Percentiles rank a stretch among this genome's conserved stretches.
These are phyloP conservation scores for Bos indicus DNA, from an alignment of 2,113 vertebrate genomes.

Conservation along the genomic window DNA sequence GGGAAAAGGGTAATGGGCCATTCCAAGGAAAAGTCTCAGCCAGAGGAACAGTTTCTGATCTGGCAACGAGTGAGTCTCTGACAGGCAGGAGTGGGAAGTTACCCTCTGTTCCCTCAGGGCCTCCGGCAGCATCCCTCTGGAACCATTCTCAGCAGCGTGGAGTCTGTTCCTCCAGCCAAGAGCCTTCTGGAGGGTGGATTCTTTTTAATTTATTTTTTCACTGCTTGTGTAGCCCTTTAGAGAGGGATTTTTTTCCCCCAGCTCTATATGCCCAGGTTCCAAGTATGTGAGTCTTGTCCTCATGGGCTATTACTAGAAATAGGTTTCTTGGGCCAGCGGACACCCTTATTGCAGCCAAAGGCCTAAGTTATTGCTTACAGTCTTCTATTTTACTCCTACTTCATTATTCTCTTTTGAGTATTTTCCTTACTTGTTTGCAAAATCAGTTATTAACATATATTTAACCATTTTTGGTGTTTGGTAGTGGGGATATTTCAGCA, in stretches of 20 bases:
- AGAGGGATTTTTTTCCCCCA: rapidly evolving
- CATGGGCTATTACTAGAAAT: not conserved
- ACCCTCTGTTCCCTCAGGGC: not conserved
- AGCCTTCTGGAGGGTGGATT: not conserved
- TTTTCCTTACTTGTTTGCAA: not conserved
- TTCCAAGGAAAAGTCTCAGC: not conserved
- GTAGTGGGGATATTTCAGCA: not conserved
- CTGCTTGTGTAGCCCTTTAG: not conserved
- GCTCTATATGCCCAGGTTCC: not conserved
- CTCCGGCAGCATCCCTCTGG: not conserved
- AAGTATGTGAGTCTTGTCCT: not conserved
- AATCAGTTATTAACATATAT: not conserved
- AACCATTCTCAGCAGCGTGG: not conserved
- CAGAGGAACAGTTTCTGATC: not conserved
- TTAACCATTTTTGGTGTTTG: not conserved
- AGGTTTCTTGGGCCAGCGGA: not conserved
- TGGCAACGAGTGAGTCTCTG: not conserved
- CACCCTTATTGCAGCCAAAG: not conserved
- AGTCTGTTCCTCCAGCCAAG: not conserved
- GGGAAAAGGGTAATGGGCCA: not conserved
- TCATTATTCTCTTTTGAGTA: not conserved
- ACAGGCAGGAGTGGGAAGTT: not conserved
- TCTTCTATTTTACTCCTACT: not conserved
- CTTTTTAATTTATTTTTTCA: not conserved
- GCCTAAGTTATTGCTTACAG: not conserved